Evolutionary conservation across 2,797 vertebrate species (phyloP).

Genomic region (Xenopus petersii): DNA sequence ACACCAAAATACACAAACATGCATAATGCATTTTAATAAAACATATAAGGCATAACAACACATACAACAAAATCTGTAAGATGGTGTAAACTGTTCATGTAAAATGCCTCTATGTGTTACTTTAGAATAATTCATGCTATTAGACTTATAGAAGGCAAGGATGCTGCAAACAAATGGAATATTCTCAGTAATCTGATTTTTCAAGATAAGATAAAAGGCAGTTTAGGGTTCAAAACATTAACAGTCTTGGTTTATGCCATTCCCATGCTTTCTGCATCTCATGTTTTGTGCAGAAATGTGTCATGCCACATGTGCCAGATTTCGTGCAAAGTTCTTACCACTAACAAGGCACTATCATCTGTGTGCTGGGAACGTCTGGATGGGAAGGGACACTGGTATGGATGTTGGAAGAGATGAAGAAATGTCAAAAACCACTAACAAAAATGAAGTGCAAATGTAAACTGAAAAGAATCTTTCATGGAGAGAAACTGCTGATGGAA

Average conservation of each 20-base stretch:
- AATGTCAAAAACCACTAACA: constrained; percentile 66
- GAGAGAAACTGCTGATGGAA: constrained; percentile 19
- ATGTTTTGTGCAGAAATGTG: constrained; percentile 30
- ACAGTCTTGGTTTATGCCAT: constrained; percentile 67
- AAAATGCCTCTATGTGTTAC: no score
- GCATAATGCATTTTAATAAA: no score
- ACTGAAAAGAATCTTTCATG: constrained; percentile 38
- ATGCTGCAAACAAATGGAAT: no score
- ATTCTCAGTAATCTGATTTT: no score
- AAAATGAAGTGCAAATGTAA: constrained; percentile 54
- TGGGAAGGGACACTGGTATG: constrained; percentile 81
- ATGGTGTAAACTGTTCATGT: no score
- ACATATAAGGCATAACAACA: no score
- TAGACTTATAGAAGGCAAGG: no score
- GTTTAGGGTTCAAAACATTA: no score
- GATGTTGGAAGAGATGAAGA: constrained; percentile 69
- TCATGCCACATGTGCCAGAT: constrained; percentile 51
- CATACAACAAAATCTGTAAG: no score
- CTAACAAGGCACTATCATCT: constrained; percentile 96
- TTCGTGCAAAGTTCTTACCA: constrained; percentile 82
- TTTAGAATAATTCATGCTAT: no score
- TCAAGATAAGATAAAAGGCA: no score
- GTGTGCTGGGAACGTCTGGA: constrained; percentile 95
- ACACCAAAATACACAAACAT: no score
- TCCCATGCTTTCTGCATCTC: constrained; percentile 46